Evolutionary conservation across 2,888 invertebrate species (phyloP).

Genomic region (Micoletzkya japonica): DNA sequence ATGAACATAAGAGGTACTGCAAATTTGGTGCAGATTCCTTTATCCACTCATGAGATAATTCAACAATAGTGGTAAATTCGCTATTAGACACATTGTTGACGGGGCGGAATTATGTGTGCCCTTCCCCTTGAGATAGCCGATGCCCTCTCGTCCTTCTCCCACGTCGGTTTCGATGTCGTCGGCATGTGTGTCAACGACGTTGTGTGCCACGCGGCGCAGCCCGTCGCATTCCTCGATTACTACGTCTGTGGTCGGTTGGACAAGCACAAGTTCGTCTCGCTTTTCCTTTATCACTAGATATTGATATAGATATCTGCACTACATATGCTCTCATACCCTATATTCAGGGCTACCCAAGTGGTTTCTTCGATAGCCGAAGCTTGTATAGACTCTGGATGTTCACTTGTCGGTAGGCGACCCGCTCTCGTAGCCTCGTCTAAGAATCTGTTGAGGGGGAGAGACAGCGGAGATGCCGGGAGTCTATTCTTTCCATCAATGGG

Average conservation of each 20-base stretch:
- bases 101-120: background rate
- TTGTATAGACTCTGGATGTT: conserved; percentile 82
- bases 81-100: too few relatives aligned
- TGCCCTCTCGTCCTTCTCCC: conserved; percentile 77
- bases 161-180: conserved; percentile 89
- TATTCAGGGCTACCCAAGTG: conserved; percentile 69
- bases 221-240: conserved; percentile 93
- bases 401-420: conserved; percentile 76
- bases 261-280: conserved; percentile 67
- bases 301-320: background rate
- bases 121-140: conserved; percentile 76
- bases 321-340: background rate
- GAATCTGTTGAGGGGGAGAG: conserved; percentile 76
- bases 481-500: conserved; percentile 85
- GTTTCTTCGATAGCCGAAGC: conserved; percentile 86
- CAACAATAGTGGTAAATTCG: too few relatives aligned
- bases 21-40: too few relatives aligned
- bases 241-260: conserved; percentile 87
- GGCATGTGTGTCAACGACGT: conserved; percentile 97
- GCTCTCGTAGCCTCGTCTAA: background rate
- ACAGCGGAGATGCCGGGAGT: conserved; percentile 97
- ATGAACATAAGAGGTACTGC: background rate
- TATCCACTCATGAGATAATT: too few relatives aligned
- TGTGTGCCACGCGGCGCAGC: conserved; percentile 90
- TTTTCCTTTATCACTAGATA: too few relatives aligned